Base-by-base conservation (phyloP, 2,888 invertebrate genomes). In the Neoitamus cyanurus region DNA sequence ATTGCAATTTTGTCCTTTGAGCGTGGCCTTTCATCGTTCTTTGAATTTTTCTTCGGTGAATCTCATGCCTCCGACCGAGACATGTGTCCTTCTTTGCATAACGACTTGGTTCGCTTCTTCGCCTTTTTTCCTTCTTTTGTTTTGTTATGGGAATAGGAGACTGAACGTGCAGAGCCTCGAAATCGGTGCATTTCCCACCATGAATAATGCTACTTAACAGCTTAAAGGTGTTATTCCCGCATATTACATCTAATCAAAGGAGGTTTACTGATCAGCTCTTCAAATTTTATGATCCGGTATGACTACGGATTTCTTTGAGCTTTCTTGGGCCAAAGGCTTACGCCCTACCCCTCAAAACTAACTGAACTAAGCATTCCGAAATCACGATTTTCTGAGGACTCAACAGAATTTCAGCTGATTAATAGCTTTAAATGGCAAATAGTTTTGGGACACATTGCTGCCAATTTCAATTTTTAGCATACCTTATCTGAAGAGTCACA, bases 1-100 rank as follows among this genome's bases (percentile, higher is more conserved):
- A 84, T 84, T 84, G 84, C 84, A 84, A 84, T 84, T 84, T 84
- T 68, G 84, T 84, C 84, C 84, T 84, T 84, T 84, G 84, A 84
- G 42, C 84, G 30, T 84, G 42, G 75, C 69, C 84, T 69, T 84
- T 83, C 72, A 83, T 83, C 83, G 72, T 83, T 83, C 48, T 68
- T 69, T 70, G 37, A 72, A 37, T 72, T 58, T 84, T 77, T 30
- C 36, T 30, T 77, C 36, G 46, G 13, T 5, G 58, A 34, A 37
- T n/a, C 25, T 84, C 69, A 11, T 69, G 77, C 78, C 34, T 78
- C 69, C 68, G 15, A 42, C 15, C 2, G 25, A 84, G 77, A 78
- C 77, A 77, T 77, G 75, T 75, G 77, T 77, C 78, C 77, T 84
- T 37, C 42, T 84, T 77, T 84, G 75, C 84, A 75, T 77, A 84